Evolutionary conservation across 2,888 invertebrate genomes (phyloP).

Genomic region (Leistus spinibarbis): DNA sequence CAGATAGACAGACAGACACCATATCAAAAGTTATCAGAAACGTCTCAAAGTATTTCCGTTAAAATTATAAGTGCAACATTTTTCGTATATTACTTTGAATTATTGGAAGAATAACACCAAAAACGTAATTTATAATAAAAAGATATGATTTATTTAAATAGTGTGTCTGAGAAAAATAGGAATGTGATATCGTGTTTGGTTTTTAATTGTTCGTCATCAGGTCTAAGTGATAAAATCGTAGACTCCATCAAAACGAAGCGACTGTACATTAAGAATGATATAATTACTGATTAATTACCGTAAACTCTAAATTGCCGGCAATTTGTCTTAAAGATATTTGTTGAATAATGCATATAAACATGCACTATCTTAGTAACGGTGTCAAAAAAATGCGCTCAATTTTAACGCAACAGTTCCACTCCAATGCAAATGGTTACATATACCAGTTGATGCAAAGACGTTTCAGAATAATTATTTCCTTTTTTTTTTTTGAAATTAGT

Average conservation of each 20-base stretch:
- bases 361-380: neutral
- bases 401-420: neutral
- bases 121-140: too few relatives aligned
- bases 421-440: neutral
- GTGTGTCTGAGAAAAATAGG: neutral
- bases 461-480: too few relatives aligned
- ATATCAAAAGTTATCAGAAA: too few relatives aligned
- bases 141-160: too few relatives aligned
- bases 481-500: too few relatives aligned
- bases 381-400: neutral
- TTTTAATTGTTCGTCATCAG: neutral
- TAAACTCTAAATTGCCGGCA: neutral
- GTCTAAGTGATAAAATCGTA: neutral
- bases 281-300: neutral
- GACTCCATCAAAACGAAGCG: neutral
- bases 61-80: too few relatives aligned
- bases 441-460: neutral
- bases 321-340: neutral
- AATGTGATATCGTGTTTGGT: neutral
- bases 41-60: too few relatives aligned
- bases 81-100: too few relatives aligned
- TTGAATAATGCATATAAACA: neutral
- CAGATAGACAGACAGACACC: too few relatives aligned
- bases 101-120: too few relatives aligned
- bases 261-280: neutral